phyloP scores from a whole-genome alignment of 2,888 invertebrate genomes.

The Fabriciana adippe region DNA sequence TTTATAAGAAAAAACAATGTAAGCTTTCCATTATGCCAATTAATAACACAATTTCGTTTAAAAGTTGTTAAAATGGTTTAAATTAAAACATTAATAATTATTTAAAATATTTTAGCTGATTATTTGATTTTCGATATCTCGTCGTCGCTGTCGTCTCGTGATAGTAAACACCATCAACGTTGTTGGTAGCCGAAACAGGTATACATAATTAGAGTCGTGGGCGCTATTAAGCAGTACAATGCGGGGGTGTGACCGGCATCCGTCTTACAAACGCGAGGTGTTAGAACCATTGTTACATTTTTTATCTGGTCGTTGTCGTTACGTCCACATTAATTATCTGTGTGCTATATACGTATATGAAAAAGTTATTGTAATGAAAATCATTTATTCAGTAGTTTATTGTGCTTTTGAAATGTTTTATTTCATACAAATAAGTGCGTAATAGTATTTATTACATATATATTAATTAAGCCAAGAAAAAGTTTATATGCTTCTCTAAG shows the following conservation, averaged over 20 bases:
- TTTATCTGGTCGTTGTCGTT: slow-evolving; percentile 53
- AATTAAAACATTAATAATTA: background rate
- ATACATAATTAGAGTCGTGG: slow-evolving; percentile 70
- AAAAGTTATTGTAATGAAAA: background rate
- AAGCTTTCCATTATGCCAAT: no score
- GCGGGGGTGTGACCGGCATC: slow-evolving; percentile 66
- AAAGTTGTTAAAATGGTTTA: no score
- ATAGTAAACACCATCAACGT: slow-evolving; percentile 26
- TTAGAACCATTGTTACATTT: slow-evolving; percentile 67
- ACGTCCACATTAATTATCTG: slow-evolving; percentile 26
- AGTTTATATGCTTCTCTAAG: no score
- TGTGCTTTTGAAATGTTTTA: no score
- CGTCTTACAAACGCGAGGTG: slow-evolving; percentile 66
- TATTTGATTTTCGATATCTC: background rate
- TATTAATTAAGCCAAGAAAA: no score
- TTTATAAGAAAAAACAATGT: no score
- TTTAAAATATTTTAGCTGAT: background rate
- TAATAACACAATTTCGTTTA: no score
- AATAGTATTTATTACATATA: no score
- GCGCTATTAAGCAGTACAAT: slow-evolving; percentile 62
- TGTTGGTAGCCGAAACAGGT: slow-evolving; percentile 54
- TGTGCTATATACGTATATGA: background rate
- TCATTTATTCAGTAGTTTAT: no score
- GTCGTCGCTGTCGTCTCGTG: slow-evolving; percentile 33
- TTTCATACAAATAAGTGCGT: no score